These are phyloP conservation scores for Hystrix brachyura DNA, from an alignment of 2,113 vertebrate species.

Conservation along the genomic window DNA sequence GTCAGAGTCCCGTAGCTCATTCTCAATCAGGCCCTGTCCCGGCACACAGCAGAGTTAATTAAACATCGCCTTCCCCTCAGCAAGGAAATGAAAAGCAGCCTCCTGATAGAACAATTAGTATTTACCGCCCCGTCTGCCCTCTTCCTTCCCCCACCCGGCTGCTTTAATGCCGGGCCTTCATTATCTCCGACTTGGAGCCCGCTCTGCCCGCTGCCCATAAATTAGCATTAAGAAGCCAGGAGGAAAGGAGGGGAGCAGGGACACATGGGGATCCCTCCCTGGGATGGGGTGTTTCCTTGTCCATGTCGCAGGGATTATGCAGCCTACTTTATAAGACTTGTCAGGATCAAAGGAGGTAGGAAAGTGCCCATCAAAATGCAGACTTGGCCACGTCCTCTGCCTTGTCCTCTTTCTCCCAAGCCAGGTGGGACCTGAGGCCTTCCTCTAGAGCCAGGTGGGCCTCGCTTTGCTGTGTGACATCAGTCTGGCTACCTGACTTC, in stretches of 20 bases:
- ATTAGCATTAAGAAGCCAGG: slow-evolving; percentile 60
- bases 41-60: slow-evolving; percentile 85
- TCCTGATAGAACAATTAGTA: slow-evolving; percentile 82
- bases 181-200: slow-evolving; percentile 76
- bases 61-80: slow-evolving; percentile 82
- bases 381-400: rapidly evolving
- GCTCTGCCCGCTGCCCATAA: slow-evolving; percentile 47
- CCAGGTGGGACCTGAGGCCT: not conserved
- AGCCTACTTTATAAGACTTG: not conserved
- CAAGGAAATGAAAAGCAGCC: slow-evolving; percentile 73
- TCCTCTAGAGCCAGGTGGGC: not conserved
- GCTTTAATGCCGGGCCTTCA: slow-evolving; percentile 56
- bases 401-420: not conserved
- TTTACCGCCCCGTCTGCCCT: slow-evolving; percentile 64
- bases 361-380: too few relatives aligned
- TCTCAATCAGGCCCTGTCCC: slow-evolving; percentile 68
- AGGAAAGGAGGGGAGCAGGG: not conserved
- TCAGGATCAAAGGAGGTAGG: not conserved
- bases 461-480: not conserved
- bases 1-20: slow-evolving; percentile 28
- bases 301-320: rapidly evolving
- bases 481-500: not conserved
- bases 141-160: not conserved
- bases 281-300: not conserved
- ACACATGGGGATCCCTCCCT: not conserved